Percentiles rank a stretch among this genome's conserved stretches.
Evolutionary conservation across 2,888 invertebrate genomes (phyloP).

Genomic region (Caenorhabditis plicata): DNA sequence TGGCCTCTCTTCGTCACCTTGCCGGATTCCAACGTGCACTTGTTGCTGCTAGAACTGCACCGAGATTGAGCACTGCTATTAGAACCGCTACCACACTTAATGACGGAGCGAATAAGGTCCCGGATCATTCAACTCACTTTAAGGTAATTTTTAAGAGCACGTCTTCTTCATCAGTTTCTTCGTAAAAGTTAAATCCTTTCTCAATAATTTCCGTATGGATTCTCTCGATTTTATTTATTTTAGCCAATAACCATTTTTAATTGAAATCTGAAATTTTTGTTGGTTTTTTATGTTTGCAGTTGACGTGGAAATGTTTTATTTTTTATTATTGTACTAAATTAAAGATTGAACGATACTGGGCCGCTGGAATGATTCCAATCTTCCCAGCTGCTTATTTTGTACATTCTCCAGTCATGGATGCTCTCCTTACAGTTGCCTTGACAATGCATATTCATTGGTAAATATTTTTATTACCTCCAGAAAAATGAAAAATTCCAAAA

Average conservation of each 20-base stretch:
- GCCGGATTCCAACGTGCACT: slow-evolving; percentile 38
- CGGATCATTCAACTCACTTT: slow-evolving; percentile 50
- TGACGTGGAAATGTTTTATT: too few species aligned
- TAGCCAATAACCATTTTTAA: too few species aligned
- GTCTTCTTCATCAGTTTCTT: not conserved
- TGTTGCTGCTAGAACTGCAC: slow-evolving; percentile 32
- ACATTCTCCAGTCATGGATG: slow-evolving; percentile 67
- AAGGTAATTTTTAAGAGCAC: slow-evolving; percentile 30
- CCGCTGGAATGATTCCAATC: slow-evolving; percentile 67
- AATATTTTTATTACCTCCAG: slow-evolving; percentile 22
- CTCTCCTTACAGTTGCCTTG: slow-evolving; percentile 66
- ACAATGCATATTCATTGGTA: slow-evolving; percentile 69
- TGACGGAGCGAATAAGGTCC: slow-evolving; percentile 51
- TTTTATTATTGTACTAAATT: slow-evolving; percentile 44
- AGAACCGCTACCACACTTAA: slow-evolving; percentile 44
- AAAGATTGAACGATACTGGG: slow-evolving; percentile 66
- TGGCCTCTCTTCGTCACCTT: slow-evolving; percentile 35
- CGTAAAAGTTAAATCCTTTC: not conserved
- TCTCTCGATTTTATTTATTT: too few species aligned
- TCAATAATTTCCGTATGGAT: too few species aligned
- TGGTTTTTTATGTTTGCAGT: too few species aligned
- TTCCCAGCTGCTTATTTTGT: slow-evolving; percentile 67
- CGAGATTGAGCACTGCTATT: slow-evolving; percentile 30
- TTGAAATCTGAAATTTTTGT: too few species aligned
- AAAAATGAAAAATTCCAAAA: not conserved